phyloP scores from a whole-genome alignment of 1,140 invertebrate species.

The Solenopsis invicta region DNA sequence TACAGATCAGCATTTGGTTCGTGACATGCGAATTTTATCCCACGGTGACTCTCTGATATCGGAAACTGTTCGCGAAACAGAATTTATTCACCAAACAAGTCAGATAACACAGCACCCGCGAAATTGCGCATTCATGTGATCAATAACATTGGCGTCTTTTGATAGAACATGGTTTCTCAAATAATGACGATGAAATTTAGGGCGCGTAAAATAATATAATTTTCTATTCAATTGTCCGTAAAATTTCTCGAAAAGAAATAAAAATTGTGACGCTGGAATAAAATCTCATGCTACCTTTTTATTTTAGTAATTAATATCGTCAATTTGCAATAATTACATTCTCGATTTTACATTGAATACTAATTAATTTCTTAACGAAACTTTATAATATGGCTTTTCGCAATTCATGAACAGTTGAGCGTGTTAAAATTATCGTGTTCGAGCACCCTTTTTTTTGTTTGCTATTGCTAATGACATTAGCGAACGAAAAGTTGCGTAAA shows the following conservation, averaged over 20 bases:
- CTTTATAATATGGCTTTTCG: not conserved
- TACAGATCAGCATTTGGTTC: not conserved
- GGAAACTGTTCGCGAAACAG: constrained; percentile 21
- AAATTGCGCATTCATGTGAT: constrained; percentile 32
- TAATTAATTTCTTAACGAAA: not conserved
- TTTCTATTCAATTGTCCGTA: not conserved
- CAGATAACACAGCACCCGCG: not conserved
- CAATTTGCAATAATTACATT: not conserved
- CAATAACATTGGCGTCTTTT: constrained; percentile 31
- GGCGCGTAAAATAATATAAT: not conserved
- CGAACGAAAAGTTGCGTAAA: not conserved
- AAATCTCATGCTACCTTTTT: not conserved
- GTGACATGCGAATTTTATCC: not conserved
- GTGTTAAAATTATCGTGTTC: not conserved
- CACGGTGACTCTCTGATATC: constrained; percentile 1
- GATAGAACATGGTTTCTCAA: not conserved
- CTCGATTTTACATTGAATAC: not conserved
- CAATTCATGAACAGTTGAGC: not conserved
- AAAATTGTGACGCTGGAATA: not conserved
- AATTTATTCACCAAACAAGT: constrained; percentile 42
- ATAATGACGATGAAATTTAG: not conserved
- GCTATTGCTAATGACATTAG: constrained; percentile 1
- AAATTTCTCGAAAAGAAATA: constrained; percentile 1
- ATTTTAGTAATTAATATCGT: not conserved
- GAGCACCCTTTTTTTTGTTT: not conserved